phyloP scores from a whole-genome alignment of 2,113 vertebrate species.

The Tupaia chinensis region DNA sequence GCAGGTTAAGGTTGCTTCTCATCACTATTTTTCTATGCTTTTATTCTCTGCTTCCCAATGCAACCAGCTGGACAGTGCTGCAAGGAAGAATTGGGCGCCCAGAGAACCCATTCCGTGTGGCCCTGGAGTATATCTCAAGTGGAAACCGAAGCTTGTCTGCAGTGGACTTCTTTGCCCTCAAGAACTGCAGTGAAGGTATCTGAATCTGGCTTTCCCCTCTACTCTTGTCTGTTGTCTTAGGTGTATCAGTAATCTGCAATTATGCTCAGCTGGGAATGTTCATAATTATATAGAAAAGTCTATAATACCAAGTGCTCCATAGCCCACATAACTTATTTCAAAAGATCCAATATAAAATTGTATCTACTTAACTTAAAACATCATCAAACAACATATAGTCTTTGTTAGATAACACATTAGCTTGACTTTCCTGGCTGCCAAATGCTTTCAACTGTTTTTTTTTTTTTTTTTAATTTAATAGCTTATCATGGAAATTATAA shows the following conservation, averaged over 20 bases:
- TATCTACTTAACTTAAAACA: conserved; percentile 30
- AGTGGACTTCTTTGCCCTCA: conserved; percentile 89
- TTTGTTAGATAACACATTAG: not conserved
- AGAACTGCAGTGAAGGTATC: conserved; percentile 91
- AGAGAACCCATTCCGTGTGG: conserved; percentile 88
- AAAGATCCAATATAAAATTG: not conserved
- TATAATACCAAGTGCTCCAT: not conserved
- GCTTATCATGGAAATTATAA: not conserved
- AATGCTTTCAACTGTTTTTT: not conserved
- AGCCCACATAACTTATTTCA: not conserved
- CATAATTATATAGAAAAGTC: not conserved
- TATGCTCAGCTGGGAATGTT: not conserved
- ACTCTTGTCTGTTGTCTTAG: not conserved
- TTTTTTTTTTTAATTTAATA: not conserved
- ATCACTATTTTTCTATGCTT: conserved; percentile 78
- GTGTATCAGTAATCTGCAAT: not conserved
- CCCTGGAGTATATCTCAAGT: conserved; percentile 86
- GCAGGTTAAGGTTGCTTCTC: conserved; percentile 67
- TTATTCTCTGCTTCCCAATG: conserved; percentile 62
- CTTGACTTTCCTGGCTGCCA: conserved; percentile 15
- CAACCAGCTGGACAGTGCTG: conserved; percentile 89
- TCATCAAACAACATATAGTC: not conserved
- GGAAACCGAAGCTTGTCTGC: conserved; percentile 85
- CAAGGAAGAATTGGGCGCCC: conserved; percentile 86
- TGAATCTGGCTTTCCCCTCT: not conserved